A percentile compares a stretch with the other conserved stretches of the same genome.
phyloP scores from a whole-genome alignment of 2,797 vertebrate species.

The Lithobates sylvaticus region DNA sequence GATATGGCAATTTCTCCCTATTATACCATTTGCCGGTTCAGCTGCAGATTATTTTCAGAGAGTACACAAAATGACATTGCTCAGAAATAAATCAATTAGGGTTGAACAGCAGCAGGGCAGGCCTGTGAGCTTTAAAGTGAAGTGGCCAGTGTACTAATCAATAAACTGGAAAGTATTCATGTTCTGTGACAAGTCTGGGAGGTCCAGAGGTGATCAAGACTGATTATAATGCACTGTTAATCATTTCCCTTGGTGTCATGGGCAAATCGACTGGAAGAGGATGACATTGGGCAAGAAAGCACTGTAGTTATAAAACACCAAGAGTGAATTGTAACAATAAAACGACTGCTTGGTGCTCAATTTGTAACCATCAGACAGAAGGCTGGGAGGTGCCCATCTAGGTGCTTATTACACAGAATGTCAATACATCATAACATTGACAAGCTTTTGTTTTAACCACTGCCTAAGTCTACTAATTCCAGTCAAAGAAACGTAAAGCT shows the following conservation, averaged over 20 bases:
- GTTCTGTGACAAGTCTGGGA: constrained; percentile 41
- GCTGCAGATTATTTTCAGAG: constrained; percentile 41
- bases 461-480: no score
- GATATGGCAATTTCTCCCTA: constrained; percentile 30
- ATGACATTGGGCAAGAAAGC: constrained; percentile 11
- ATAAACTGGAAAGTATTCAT: constrained; percentile 48
- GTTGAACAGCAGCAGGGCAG: constrained; percentile 29
- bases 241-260: constrained; percentile 44
- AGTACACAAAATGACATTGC: constrained; percentile 46
- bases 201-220: constrained; percentile 49
- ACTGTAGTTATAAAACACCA: not conserved
- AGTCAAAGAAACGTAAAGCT: no score
- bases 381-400: not conserved
- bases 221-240: constrained; percentile 49
- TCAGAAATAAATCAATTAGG: constrained; percentile 58
- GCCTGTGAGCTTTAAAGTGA: constrained; percentile 46
- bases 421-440: no score
- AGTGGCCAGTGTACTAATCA: constrained; percentile 47
- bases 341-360: not conserved
- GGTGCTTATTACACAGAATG: no score
- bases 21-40: constrained; percentile 55
- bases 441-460: no score
- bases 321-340: constrained; percentile 14
- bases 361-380: not conserved
- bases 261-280: constrained; percentile 42